These are phyloP conservation scores for Sciurus carolinensis DNA, from an alignment of 2,797 vertebrate genomes.

Conservation along the genomic window DNA sequence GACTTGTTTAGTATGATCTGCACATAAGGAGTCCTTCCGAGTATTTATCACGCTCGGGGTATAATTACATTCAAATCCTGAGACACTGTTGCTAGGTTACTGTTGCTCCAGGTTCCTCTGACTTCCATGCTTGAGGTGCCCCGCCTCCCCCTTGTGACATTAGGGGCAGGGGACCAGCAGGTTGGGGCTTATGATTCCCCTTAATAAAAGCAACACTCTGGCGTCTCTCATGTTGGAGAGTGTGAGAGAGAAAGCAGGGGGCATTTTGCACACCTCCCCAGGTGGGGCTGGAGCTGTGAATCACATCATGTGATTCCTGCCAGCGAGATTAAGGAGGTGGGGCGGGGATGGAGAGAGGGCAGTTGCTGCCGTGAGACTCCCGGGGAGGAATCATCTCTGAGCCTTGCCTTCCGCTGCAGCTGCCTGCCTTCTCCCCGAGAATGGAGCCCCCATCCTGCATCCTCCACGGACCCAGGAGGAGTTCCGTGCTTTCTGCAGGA, in stretches of 20 bases:
- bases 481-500: constrained; percentile 20
- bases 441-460: neutral
- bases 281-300: neutral
- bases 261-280: neutral
- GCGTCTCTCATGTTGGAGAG: neutral
- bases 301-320: neutral
- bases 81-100: constrained; percentile 93
- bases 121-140: constrained; percentile 82
- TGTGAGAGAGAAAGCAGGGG: neutral
- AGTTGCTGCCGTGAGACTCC: constrained; percentile 15
- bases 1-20: constrained; percentile 91
- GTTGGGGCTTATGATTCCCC: constrained; percentile 43
- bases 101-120: constrained; percentile 89
- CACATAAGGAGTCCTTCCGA: constrained; percentile 90
- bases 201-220: constrained; percentile 67
- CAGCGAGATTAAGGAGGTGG: constrained; percentile 62
- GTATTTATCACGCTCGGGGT: constrained; percentile 91
- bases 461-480: constrained; percentile 39
- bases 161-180: constrained; percentile 70
- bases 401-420: neutral
- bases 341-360: constrained; percentile 62
- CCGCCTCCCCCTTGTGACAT: constrained; percentile 69
- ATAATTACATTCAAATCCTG: constrained; percentile 93
- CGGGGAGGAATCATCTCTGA: constrained; percentile 18
- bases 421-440: constrained; percentile 1